phyloP scores from a whole-genome alignment of 2,113 vertebrate genomes.

The Cinclus mexicanus region DNA sequence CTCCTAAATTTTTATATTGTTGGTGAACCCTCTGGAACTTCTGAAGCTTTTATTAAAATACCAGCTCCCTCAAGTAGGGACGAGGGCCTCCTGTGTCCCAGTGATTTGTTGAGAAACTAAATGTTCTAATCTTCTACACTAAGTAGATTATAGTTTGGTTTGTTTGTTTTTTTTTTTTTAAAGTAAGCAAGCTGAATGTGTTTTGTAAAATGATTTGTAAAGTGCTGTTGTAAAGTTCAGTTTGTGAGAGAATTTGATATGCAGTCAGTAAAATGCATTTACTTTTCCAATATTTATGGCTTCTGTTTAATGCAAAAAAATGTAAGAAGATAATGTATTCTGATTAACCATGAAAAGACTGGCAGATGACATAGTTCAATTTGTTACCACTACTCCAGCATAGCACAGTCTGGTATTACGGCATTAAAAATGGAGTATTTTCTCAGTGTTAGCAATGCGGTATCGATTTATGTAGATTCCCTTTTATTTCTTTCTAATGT shows the following conservation, averaged over 20 bases:
- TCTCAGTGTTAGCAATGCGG: neutral
- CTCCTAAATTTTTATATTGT: neutral
- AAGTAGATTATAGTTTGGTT: neutral
- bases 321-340: neutral
- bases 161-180: neutral
- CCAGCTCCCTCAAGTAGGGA: neutral
- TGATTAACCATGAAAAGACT: neutral
- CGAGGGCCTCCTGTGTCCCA: neutral
- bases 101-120: neutral
- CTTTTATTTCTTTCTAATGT: neutral
- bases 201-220: neutral
- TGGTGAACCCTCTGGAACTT: neutral
- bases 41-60: neutral
- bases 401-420: neutral
- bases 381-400: neutral
- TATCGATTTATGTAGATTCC: neutral
- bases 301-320: neutral
- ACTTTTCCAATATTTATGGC: neutral
- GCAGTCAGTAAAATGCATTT: neutral
- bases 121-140: neutral
- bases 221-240: neutral
- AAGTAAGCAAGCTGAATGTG: neutral
- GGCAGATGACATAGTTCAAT: neutral
- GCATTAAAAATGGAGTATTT: neutral
- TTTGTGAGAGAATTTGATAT: neutral